phyloP scores from a whole-genome alignment of 2,888 invertebrate species.

The Eudasyphora cyanicolor region DNA sequence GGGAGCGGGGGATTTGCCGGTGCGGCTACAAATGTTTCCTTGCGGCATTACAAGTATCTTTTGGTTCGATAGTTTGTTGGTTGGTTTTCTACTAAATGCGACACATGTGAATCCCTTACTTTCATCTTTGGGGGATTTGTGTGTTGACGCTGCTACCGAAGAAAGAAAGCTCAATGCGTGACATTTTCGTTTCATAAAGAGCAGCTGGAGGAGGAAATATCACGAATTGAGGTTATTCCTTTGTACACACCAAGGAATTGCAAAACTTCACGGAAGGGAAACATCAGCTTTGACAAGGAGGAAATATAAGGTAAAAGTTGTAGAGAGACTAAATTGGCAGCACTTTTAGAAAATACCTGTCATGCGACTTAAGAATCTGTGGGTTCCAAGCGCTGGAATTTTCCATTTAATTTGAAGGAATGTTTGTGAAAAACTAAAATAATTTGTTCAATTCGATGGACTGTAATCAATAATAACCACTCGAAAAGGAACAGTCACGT shows the following conservation, averaged over 20 bases:
- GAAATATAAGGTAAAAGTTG: background rate
- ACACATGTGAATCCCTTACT: background rate
- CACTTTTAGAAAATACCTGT: background rate
- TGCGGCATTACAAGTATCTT: slow-evolving; percentile 23
- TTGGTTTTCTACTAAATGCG: background rate
- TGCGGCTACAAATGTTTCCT: slow-evolving; percentile 16
- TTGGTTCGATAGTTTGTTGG: slow-evolving; percentile 22
- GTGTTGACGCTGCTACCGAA: background rate
- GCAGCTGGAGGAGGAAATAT: background rate
- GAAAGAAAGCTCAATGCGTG: slow-evolving; percentile 22
- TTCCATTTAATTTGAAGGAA: too few relatives aligned
- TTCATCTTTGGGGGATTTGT: slow-evolving; percentile 11
- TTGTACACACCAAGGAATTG: background rate
- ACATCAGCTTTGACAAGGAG: background rate
- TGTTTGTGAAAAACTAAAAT: too few relatives aligned
- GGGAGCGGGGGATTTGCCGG: background rate
- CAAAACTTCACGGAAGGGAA: background rate
- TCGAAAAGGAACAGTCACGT: too few relatives aligned
- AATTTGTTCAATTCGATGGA: too few relatives aligned
- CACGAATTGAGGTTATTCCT: background rate
- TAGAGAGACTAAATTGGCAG: background rate
- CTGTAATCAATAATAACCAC: too few relatives aligned
- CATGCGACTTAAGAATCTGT: too few relatives aligned
- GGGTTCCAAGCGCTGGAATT: too few relatives aligned
- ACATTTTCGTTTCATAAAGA: slow-evolving; percentile 8